Conservation (phyloP, 35 echinoderm and acorn worm species). For the Lytechinus pictus region DNA sequence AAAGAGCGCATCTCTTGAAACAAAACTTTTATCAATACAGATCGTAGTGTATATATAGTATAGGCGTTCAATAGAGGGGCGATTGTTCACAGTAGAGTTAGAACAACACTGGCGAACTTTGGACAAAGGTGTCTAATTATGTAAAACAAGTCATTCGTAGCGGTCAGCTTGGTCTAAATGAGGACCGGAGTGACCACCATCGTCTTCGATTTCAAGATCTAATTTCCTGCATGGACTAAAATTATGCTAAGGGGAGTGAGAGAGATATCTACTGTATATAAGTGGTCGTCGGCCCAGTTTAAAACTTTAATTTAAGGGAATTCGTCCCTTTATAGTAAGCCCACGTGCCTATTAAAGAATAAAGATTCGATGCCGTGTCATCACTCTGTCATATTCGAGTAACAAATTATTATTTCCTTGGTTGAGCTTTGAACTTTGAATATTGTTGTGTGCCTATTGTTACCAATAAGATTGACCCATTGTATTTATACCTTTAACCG, state of each 20-base stretch:
- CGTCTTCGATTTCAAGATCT: neutral
- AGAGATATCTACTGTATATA: neutral
- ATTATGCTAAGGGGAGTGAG: neutral
- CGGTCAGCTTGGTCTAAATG: neutral
- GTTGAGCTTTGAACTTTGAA: too few relatives aligned
- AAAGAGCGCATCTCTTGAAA: too few relatives aligned
- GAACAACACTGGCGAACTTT: neutral
- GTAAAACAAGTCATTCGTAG: slow-evolving; percentile 2
- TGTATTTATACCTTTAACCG: too few relatives aligned
- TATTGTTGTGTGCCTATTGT: too few relatives aligned
- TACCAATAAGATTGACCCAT: too few relatives aligned
- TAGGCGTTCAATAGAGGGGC: neutral
- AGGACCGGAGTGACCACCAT: neutral
- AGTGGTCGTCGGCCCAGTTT: too few relatives aligned
- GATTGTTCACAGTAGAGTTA: neutral
- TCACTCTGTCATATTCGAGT: neutral
- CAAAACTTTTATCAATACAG: too few relatives aligned
- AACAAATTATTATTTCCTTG: too few relatives aligned
- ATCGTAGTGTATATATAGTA: too few relatives aligned
- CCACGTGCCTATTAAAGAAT: neutral
- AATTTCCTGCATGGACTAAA: neutral
- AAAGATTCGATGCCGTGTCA: neutral
- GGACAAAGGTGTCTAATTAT: neutral
- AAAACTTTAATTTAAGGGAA: neutral
- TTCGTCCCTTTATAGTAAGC: neutral